Evolutionary conservation across 1,140 invertebrate genomes (phyloP), one percentile per base, ranked within the genome.

Genomic region (Bacillus rossius): DNA sequence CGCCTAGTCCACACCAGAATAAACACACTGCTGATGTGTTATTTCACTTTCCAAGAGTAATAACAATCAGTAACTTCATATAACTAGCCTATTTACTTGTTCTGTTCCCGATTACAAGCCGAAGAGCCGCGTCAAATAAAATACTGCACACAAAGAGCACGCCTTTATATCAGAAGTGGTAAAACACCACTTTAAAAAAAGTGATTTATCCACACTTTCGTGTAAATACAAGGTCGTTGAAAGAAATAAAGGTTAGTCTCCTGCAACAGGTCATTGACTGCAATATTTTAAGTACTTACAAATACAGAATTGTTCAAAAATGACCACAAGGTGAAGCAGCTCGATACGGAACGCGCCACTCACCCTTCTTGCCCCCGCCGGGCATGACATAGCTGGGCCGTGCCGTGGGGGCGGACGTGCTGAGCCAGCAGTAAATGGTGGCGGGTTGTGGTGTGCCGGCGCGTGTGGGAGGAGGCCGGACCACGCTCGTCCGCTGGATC

Each of bases 341-440:
- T 16, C 2, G 34, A 19, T n/a, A n/a, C n/a, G n/a, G n/a, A n/a
- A 38, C 5, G 2, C 17, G 14, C 7, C 8, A 4, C 45, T 65
- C 60, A 69, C 67, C 67, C 63, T 66, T 70, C 60, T 69, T 69
- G 26, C 62, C 65, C 45, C 67, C 67, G 37, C 67, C 67, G 47
- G 66, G 69, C 61, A 69, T 64, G 64, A 68, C 68, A 64, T 69
- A 69, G 41, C 60, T 59, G 40, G 67, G 69, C 52, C 69, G 62
- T 51, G 67, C 66, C 64, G 64, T 66, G 37, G 68, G 68, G 61
- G 69, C 65, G 52, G 67, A 67, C 10, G 69, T 62, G 42, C 66
- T 67, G 2, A 70, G 62, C 69, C 69, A 70, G 60, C 69, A 69
- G 55, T 70, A 69, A 70, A 70, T 69, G 65, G 29, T 68, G 62